phyloP scores from a whole-genome alignment of 2,797 vertebrate species.

The Choloepus didactylus region DNA sequence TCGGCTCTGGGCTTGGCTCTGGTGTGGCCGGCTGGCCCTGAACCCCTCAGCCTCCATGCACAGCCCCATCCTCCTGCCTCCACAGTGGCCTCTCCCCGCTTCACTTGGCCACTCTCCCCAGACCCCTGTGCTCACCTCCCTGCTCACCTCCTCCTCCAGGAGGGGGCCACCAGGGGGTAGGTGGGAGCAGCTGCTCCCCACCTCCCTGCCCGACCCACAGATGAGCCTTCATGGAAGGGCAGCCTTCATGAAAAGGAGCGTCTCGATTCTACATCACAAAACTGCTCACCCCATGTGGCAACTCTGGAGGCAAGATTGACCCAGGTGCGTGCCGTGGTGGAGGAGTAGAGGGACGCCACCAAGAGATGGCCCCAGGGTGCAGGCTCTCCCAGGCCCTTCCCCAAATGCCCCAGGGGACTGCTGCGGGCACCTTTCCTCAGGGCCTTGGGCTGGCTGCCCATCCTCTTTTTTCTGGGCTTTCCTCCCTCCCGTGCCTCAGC shows the following conservation, averaged over 20 bases:
- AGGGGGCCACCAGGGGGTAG: neutral
- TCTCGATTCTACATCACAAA: neutral
- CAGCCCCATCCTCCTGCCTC: neutral
- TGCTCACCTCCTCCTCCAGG: slow-evolving; percentile 1
- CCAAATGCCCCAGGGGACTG: neutral
- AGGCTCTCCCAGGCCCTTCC: neutral
- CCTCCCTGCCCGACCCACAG: neutral
- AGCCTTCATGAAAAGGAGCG: neutral
- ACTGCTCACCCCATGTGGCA: neutral
- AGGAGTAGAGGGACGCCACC: neutral
- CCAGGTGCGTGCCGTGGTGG: neutral
- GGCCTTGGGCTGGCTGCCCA: neutral
- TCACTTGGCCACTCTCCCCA: neutral
- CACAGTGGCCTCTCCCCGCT: neutral
- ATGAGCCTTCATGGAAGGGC: neutral
- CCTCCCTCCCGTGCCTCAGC: neutral
- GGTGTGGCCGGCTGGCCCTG: neutral
- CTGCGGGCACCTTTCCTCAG: neutral
- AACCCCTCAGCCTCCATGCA: neutral
- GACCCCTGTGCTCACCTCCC: neutral
- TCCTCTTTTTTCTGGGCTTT: neutral
- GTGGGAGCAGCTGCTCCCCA: neutral
- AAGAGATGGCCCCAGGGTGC: neutral
- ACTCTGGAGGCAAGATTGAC: neutral
- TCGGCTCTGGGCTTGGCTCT: neutral